Base-by-base conservation (phyloP, 2,888 invertebrate species). In the Pseudococcus longispinus region DNA sequence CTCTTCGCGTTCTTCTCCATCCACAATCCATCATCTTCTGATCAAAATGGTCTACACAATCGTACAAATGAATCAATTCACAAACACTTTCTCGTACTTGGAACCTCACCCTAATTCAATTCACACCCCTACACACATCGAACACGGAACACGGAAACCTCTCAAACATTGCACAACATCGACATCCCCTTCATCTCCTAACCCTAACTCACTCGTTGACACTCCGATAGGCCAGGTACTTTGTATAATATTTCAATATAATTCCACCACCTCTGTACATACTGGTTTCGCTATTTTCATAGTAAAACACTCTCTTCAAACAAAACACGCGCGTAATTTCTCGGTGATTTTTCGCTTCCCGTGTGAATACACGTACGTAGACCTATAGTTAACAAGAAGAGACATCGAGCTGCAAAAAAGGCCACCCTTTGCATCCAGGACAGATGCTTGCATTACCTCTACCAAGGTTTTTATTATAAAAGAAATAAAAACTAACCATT, bases 401-500 rank as follows among this genome's bases (percentile, higher is more conserved):
- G 29, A 26, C 15, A 70, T 32, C 15, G 26, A 26, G 70, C 65
- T 29, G 70, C 15, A 15, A 42, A 77, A 74, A 32, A 80, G 8
- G 77, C 77, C 77, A 80, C 77, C 77, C 77, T 80, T 80, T 80
- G 77, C 74, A 74, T 32, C 29, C 74, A 80, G 20, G 77, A 80
- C 77, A 80, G 77, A 80, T 80, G 77, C 77, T 77, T 37, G 29
- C 70, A 29, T 8, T 70, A 15, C 55, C 55, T 15, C 13, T 55
- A 55, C 15, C 70, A 11, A 74, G 77, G 42, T 51, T 85, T 65
- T 70, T 77, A 85, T 85, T 85, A 37, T 37, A 46, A 65, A 85
- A 74, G 74, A 46, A 46, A 85, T 85, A 85, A 85, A 60, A 85
- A 85, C 85, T 74, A 74, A 32, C 85, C 74, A 85, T 85, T 85